Percentiles rank a stretch among this genome's conserved stretches.
These are phyloP conservation scores for Octomys mimax DNA, from an alignment of 2,797 vertebrate species.

Conservation along the genomic window DNA sequence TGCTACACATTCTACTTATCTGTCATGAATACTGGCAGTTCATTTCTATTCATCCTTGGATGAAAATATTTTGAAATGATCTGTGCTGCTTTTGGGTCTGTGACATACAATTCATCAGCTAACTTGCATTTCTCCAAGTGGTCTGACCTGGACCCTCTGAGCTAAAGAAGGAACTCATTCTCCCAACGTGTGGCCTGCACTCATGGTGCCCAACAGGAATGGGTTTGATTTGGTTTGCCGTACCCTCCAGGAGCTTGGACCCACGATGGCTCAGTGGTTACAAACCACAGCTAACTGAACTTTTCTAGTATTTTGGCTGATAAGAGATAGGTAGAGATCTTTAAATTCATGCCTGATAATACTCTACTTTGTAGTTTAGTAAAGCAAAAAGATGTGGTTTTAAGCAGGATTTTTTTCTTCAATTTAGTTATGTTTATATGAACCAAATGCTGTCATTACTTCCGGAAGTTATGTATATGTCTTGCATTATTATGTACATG, in stretches of 20 bases:
- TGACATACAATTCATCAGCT: background rate
- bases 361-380: constrained; percentile 22
- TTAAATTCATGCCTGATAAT: constrained; percentile 3
- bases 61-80: constrained; percentile 35
- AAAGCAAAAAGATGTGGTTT: constrained; percentile 15
- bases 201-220: background rate
- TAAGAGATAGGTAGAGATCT: background rate
- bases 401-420: constrained; percentile 53
- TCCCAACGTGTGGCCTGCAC: background rate
- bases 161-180: background rate
- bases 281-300: constrained; percentile 28
- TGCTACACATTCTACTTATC: background rate
- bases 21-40: background rate
- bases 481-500: constrained; percentile 3
- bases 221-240: background rate
- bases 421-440: constrained; percentile 40
- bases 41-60: background rate
- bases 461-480: background rate
- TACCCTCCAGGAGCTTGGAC: background rate
- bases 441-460: constrained; percentile 1
- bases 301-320: background rate
- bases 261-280: background rate
- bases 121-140: background rate
- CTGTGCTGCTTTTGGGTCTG: background rate
- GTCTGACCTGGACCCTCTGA: background rate